Base-by-base conservation (phyloP, 1,140 invertebrate species). In the Pseudomyrmex gracilis region DNA sequence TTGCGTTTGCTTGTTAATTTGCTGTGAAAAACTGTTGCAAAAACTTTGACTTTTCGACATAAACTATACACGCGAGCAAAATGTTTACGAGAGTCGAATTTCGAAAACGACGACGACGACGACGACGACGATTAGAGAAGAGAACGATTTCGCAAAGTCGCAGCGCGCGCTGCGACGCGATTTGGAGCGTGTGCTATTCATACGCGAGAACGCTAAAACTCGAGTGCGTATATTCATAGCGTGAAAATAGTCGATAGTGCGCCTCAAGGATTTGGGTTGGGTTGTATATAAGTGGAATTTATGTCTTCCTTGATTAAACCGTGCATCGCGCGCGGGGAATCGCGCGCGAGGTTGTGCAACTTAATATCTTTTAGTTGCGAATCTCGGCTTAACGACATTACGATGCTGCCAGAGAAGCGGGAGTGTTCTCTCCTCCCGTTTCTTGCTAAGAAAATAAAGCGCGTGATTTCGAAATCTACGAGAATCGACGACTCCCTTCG, bases 211-310 rank as follows among this genome's bases (percentile, higher is more conserved):
- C 34, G 47, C 43, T 76, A 60, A 51, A 64, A 76, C 15, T 76
- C 47, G 17, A 12, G 34, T 47, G 20, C 17, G 64, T 43, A 49
- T 64, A 76, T 76, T 64, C 60, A 22, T 64, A 64, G 58, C 24
- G 24, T 76, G 24, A 76, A 76, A 76, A 51, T 51, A 22, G 17
- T 10, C 73, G 34, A 76, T 64, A 7, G 5, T 34, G 49, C 13
- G n/a, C 60, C 49, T 64, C 60, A 53, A 76, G 60, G 73, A 76
- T 76, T 76, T 66, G 24, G 73, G 73, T 64, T 76, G 34, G 13
- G 43, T 34, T 4, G 34, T 34, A 45, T 76, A 76, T 51, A 53
- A 64, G 17, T 64, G 24, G 22, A 76, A 76, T 76, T 76, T 76
- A 76, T 76, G 73, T 15, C 63, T 74, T 17, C 22, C 58, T 63